Evolutionary conservation across 1,140 invertebrate genomes (phyloP), one percentile per base, ranked within the genome.

Genomic region (Drosophila ficusphila): DNA sequence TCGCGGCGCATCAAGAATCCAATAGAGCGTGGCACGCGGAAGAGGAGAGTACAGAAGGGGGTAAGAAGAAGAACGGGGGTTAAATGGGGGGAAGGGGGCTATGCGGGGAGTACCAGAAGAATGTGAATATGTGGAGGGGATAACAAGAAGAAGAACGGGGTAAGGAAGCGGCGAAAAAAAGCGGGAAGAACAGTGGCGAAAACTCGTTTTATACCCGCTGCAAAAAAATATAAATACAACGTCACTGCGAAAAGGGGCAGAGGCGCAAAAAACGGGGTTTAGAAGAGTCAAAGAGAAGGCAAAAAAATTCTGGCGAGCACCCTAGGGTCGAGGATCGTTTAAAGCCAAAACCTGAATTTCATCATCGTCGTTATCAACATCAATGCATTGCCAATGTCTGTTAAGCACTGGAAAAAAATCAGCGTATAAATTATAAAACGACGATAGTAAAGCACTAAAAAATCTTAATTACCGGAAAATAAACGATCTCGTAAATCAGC

Each of bases 11-110:
- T 25, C 34, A 51, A 34, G 61, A 77, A 57, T 72, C 81, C 79
- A 85, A 85, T 85, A 85, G 79, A 85, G 81, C 79, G 79, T 85
- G 51, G 57, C 52, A 52, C 27, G 71, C 39, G 36, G 12, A 42
- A 16, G 12, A 23, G 29, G 31, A 23, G 11, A 16, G 3, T 8
- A n/a, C n/a, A n/a, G n/a, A n/a, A n/a, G n/a, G n/a, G n/a, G n/a
- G n/a, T n/a, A n/a, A n/a, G n/a, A n/a, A n/a, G n/a, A n/a, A n/a
- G 23, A n/a, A 19, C 31, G 27, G 54, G 71, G 48, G 4, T 38
- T 23, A 41, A 57, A 41, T 23, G 2, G 27, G 42, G 38, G 42
- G 69, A 60, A 60, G 39, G 48, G 75, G 54, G 49, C 48, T 49
- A 25, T 44, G 21, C 19, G 46, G 27, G 47, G 16, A 29, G 19